Conservation (phyloP, 2,797 vertebrate species). For the Sebastes melanostomus region DNA sequence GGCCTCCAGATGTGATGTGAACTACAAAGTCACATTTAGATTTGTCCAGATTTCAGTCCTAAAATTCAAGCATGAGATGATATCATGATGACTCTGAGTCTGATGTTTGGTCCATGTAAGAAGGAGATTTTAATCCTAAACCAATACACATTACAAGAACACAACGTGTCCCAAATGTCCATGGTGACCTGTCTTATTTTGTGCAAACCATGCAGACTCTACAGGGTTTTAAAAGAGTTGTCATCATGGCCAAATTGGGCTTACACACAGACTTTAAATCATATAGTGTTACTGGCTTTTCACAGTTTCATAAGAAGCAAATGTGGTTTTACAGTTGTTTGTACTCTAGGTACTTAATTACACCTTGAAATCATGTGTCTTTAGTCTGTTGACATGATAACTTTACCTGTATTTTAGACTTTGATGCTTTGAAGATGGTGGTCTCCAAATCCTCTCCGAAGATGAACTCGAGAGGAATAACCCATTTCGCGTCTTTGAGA, state of each 20-base stretch:
- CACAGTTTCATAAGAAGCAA: not conserved
- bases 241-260: not conserved
- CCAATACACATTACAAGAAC: not conserved
- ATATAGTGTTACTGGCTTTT: not conserved
- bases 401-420: constrained; percentile 78
- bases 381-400: not conserved
- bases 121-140: not conserved
- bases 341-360: not conserved
- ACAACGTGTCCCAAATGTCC: not conserved
- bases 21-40: not conserved
- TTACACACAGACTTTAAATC: not conserved
- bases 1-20: not conserved
- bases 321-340: not conserved
- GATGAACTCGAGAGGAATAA: constrained; percentile 83
- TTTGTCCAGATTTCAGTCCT: not conserved
- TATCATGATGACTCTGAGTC: not conserved
- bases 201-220: not conserved
- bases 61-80: not conserved
- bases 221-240: accelerated
- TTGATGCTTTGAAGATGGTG: constrained; percentile 76
- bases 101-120: not conserved
- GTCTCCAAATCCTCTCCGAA: constrained; percentile 83
- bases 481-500: constrained; percentile 70
- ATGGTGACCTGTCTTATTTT: not conserved
- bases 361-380: not conserved